Conservation (phyloP, 1,140 invertebrate species). For the Drosophila melanica region DNA sequence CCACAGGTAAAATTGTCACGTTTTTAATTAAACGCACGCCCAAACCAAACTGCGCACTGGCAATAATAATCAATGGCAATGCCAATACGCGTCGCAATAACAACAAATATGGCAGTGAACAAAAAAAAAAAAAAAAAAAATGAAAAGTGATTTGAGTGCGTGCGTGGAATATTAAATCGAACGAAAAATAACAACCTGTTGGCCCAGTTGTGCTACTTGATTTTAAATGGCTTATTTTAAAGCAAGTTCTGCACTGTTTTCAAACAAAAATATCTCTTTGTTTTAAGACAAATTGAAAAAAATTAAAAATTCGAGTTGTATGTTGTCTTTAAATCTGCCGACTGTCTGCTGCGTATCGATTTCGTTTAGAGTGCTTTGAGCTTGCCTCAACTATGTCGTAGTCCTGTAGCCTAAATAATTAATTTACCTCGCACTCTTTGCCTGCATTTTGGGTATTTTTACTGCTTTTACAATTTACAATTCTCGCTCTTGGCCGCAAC, state of each 20-base stretch:
- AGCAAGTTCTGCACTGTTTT: background rate
- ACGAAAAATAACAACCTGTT: slow-evolving; percentile 60
- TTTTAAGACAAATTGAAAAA: background rate
- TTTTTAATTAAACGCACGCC: slow-evolving; percentile 73
- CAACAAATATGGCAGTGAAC: slow-evolving; percentile 13
- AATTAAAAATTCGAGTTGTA: background rate
- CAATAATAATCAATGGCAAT: slow-evolving; percentile 65
- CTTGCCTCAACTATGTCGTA: slow-evolving; percentile 7
- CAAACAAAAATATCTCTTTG: background rate
- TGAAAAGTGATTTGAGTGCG: slow-evolving; percentile 67
- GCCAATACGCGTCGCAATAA: slow-evolving; percentile 25
- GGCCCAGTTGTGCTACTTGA: slow-evolving; percentile 4
- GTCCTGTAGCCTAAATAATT: slow-evolving; percentile 47
- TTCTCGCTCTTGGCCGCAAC: slow-evolving; percentile 30
- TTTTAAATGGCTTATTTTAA: slow-evolving; percentile 19
- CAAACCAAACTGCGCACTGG: slow-evolving; percentile 30
- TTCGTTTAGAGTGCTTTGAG: background rate
- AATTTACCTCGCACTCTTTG: slow-evolving; percentile 26
- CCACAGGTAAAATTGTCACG: slow-evolving; percentile 79
- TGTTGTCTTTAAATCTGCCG: background rate
- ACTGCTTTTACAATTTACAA: slow-evolving; percentile 28
- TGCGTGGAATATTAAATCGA: slow-evolving; percentile 60
- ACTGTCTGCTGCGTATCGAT: background rate
- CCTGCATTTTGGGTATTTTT: slow-evolving; percentile 18
- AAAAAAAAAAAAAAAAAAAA: slow-evolving; percentile 48